Conservation (phyloP, 1,140 invertebrate species). For the Drosophila nasuta region DNA sequence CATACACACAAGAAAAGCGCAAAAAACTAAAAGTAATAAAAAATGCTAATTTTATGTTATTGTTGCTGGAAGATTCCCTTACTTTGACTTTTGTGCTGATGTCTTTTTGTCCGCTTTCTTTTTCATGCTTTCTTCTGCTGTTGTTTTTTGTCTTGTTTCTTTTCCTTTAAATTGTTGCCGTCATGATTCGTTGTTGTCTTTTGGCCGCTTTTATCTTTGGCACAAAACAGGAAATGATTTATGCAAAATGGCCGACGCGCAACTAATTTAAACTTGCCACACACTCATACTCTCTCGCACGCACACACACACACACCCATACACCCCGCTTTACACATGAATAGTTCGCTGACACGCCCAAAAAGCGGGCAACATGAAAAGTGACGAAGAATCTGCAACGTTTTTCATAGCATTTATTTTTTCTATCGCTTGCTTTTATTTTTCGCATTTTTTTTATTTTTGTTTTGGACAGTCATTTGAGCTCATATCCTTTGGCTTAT, state of each 20-base stretch:
- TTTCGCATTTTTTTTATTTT: neutral
- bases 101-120: slow-evolving; percentile 52
- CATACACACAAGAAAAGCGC: slow-evolving; percentile 22
- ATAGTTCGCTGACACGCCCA: slow-evolving; percentile 38
- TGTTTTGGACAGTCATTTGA: slow-evolving; percentile 69
- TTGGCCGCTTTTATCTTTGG: slow-evolving; percentile 66
- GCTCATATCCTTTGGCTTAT: slow-evolving; percentile 70
- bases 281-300: slow-evolving; percentile 26
- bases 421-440: neutral
- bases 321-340: slow-evolving; percentile 33
- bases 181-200: slow-evolving; percentile 52
- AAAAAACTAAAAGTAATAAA: slow-evolving; percentile 80
- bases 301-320: neutral
- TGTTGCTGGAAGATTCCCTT: slow-evolving; percentile 62
- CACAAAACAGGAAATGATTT: slow-evolving; percentile 79
- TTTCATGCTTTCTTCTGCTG: slow-evolving; percentile 22
- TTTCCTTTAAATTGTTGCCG: slow-evolving; percentile 39
- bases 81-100: slow-evolving; percentile 52
- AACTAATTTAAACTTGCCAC: slow-evolving; percentile 74
- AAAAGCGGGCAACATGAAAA: slow-evolving; percentile 12
- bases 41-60: slow-evolving; percentile 83
- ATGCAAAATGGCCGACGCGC: slow-evolving; percentile 68
- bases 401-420: slow-evolving; percentile 7
- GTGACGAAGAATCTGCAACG: slow-evolving; percentile 41
- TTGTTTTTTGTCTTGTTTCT: slow-evolving; percentile 11